Conservation (phyloP, 2,888 invertebrate genomes). For the Arrhopalites spinosus region DNA sequence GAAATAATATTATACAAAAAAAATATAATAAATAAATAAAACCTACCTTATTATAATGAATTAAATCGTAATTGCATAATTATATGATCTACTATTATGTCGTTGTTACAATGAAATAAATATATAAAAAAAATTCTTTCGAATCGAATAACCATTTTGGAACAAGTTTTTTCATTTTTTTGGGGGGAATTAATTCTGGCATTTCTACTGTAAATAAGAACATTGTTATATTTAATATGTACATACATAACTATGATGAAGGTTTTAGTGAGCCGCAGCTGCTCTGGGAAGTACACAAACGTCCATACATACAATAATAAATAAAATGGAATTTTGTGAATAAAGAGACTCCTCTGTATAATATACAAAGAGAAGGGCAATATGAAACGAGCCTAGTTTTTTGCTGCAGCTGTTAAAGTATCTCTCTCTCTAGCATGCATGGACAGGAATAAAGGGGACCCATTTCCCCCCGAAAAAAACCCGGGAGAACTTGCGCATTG, state of each 20-base stretch:
- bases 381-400: not conserved
- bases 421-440: not conserved
- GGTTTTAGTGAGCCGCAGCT: too few relatives aligned
- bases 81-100: not conserved
- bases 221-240: not conserved
- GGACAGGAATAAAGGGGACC: not conserved
- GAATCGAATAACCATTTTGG: not conserved
- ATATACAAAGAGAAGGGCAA: not conserved
- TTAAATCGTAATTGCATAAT: not conserved
- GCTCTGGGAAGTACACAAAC: too few relatives aligned
- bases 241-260: not conserved
- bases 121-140: not conserved
- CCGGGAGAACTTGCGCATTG: constrained; percentile 26
- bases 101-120: constrained; percentile 2
- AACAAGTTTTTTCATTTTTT: not conserved
- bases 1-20: not conserved
- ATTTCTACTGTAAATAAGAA: not conserved
- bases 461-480: not conserved
- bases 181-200: not conserved
- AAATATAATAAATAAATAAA: not conserved
- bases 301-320: too few relatives aligned
- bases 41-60: not conserved
- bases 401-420: not conserved
- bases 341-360: too few relatives aligned
- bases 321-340: too few relatives aligned